phyloP scores from a whole-genome alignment of 1,140 invertebrate genomes.

The Psilanteris sp. region DNA sequence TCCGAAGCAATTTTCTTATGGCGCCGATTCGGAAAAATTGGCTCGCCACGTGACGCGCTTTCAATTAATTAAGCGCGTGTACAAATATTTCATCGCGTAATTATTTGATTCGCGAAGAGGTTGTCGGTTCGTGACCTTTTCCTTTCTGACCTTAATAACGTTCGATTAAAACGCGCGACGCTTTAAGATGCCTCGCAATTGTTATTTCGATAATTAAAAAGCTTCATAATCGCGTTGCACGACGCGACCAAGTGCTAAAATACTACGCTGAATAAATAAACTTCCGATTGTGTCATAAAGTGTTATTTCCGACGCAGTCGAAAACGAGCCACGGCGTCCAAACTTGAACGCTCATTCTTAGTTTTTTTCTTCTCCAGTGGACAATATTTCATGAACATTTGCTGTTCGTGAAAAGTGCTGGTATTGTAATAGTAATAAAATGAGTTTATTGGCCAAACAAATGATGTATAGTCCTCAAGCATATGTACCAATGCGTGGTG shows the following conservation, averaged over 20 bases:
- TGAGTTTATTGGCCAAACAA: slow-evolving; percentile 44
- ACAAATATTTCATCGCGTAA: slow-evolving; percentile 9
- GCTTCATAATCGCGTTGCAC: too few species aligned
- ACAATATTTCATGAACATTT: slow-evolving; percentile 6
- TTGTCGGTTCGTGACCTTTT: slow-evolving; percentile 14
- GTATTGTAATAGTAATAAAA: slow-evolving; percentile 27
- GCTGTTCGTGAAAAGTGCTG: background rate
- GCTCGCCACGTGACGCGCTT: too few species aligned
- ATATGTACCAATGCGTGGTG: slow-evolving; percentile 2
- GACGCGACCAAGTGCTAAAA: too few species aligned
- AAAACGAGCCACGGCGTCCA: background rate
- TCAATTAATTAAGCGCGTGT: too few species aligned
- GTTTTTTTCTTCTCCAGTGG: background rate
- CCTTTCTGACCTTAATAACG: slow-evolving; percentile 5
- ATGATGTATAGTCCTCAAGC: slow-evolving; percentile 6
- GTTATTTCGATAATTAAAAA: slow-evolving; percentile 4
- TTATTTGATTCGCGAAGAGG: slow-evolving; percentile 5
- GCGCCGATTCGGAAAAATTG: too few species aligned
- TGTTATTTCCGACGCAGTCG: too few species aligned
- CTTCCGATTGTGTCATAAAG: too few species aligned
- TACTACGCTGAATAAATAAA: too few species aligned
- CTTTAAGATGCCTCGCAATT: slow-evolving; percentile 7
- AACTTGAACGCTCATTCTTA: background rate
- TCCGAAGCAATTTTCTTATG: too few species aligned
- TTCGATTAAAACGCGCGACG: background rate